These are phyloP conservation scores for Eidolon helvum DNA, from an alignment of 2,113 vertebrate genomes.

Conservation along the genomic window DNA sequence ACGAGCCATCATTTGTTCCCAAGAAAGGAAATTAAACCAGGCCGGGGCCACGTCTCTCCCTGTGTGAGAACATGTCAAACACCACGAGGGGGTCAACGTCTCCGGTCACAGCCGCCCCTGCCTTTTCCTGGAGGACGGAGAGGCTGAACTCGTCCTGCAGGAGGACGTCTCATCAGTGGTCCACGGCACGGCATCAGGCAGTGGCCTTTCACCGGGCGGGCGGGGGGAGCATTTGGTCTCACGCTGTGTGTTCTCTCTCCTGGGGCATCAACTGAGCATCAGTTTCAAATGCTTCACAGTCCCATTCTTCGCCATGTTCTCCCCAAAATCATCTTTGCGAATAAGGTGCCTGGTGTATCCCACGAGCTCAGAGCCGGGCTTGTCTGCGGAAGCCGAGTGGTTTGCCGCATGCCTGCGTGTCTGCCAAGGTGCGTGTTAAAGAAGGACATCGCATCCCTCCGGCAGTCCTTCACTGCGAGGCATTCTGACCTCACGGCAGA, in stretches of 20 bases:
- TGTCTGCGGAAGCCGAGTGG: neutral
- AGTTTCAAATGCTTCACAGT: neutral
- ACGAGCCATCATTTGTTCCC: neutral
- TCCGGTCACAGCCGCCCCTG: neutral
- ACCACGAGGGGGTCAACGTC: neutral
- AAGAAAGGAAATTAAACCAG: neutral
- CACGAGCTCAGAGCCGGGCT: too few species aligned
- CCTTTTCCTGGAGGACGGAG: neutral
- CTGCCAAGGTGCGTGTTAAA: neutral
- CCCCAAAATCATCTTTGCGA: neutral
- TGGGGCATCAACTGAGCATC: neutral
- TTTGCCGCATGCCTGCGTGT: neutral
- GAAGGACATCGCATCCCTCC: neutral
- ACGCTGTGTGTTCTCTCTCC: neutral
- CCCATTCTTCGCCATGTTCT: neutral
- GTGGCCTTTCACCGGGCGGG: too few species aligned
- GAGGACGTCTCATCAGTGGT: too few species aligned
- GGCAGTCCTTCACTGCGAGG: neutral
- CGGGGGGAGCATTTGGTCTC: neutral
- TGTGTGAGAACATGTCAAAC: neutral
- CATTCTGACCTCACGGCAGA: neutral
- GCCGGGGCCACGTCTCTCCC: neutral
- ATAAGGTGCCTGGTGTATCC: neutral
- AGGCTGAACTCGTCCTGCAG: too few species aligned
- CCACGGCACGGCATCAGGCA: rapidly evolving